Percentiles rank a stretch among this genome's conserved stretches.
Conservation (phyloP, 1,140 invertebrate genomes). For the Drosophila pseudoananassae region DNA sequence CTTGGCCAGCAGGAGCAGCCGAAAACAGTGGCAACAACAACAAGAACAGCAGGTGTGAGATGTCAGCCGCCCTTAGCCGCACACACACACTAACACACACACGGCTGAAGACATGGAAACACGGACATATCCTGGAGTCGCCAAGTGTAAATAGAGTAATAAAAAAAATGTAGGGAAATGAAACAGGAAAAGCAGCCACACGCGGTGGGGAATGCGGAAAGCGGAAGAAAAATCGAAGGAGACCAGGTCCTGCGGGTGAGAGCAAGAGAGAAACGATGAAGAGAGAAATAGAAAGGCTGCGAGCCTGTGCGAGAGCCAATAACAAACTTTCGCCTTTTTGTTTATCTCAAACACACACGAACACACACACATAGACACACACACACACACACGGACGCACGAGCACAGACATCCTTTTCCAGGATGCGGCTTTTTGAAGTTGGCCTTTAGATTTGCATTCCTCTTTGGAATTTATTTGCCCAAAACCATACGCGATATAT, state of each 20-base stretch:
- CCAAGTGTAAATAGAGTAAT: constrained; percentile 76
- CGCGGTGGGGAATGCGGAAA: constrained; percentile 11
- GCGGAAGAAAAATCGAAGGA: constrained; percentile 48
- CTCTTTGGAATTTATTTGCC: constrained; percentile 9
- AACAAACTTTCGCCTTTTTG: constrained; percentile 77
- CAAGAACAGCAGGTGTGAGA: constrained; percentile 54
- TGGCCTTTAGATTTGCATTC: constrained; percentile 29
- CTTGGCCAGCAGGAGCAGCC: constrained; percentile 50
- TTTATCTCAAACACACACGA: constrained; percentile 62
- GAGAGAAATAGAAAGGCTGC: constrained; percentile 21
- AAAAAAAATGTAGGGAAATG: constrained; percentile 65
- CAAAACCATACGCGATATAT: neutral
- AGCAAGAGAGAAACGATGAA: constrained; percentile 50
- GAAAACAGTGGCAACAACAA: constrained; percentile 15
- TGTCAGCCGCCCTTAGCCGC: constrained; percentile 33
- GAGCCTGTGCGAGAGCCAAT: constrained; percentile 35
- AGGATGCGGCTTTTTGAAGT: constrained; percentile 71
- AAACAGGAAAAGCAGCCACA: constrained; percentile 63
- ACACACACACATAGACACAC: neutral
- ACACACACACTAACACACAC: constrained; percentile 10
- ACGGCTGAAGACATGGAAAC: constrained; percentile 13
- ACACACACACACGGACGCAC: constrained; percentile 20
- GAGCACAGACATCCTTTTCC: constrained; percentile 32
- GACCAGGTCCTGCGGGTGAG: constrained; percentile 42
- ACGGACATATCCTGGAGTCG: constrained; percentile 17